These are phyloP conservation scores for Ochropleura leucogaster DNA, from an alignment of 2,888 invertebrate species.

Conservation along the genomic window DNA sequence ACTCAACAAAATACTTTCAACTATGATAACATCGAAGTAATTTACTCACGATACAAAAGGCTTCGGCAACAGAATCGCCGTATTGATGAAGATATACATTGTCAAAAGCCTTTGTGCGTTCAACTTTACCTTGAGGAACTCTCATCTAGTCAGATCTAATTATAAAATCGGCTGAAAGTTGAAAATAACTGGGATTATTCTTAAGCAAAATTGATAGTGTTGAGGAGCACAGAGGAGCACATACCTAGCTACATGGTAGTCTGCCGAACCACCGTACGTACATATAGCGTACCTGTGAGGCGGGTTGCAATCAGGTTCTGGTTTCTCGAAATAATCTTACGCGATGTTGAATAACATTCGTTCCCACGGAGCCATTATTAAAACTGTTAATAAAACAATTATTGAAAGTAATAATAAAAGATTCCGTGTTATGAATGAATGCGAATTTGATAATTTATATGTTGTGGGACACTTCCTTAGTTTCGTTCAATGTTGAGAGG, in stretches of 20 bases:
- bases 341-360: constrained; percentile 63
- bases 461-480: constrained; percentile 10
- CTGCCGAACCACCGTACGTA: constrained; percentile 2
- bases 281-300: constrained; percentile 46
- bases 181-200: neutral
- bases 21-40: constrained; percentile 7
- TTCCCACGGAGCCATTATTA: constrained; percentile 60
- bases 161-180: neutral
- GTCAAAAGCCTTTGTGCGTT: neutral
- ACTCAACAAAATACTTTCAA: constrained; percentile 16
- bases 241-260: constrained; percentile 5
- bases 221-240: constrained; percentile 15
- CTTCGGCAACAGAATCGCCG: neutral
- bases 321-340: constrained; percentile 64
- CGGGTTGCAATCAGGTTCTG: constrained; percentile 57
- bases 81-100: neutral
- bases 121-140: constrained; percentile 11
- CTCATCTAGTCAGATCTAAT: neutral
- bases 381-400: constrained; percentile 58
- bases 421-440: constrained; percentile 41
- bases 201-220: constrained; percentile 3
- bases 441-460: constrained; percentile 22
- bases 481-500: constrained; percentile 1
- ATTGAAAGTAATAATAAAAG: constrained; percentile 37
- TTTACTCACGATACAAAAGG: neutral